Evolutionary conservation across 1,140 invertebrate species (phyloP), one percentile per base, ranked within the genome.

Genomic region (Orchestia grillus): DNA sequence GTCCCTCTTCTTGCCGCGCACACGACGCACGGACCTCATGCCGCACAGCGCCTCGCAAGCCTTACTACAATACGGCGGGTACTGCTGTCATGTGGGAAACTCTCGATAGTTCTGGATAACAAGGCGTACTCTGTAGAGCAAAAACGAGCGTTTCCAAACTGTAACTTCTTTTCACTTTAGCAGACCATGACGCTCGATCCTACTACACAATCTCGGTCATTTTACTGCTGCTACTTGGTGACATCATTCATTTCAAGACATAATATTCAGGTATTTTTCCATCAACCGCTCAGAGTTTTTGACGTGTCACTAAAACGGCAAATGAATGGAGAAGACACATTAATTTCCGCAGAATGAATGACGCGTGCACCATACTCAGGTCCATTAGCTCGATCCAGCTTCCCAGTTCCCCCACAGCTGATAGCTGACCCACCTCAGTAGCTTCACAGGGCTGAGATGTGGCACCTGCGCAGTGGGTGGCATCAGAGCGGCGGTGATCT

Each of bases 391-490:
- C 3, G 15, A 40, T 45, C 43, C 41, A 47, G 44, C 43, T n/a
- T n/a, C 8, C 19, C 92, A 47, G n/a, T n/a, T n/a, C n/a, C n/a
- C n/a, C n/a, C n/a, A n/a, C n/a, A n/a, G 23, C 3, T 28, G 44
- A 94, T 44, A 47, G 44, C 3, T 45, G 44, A 45, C 92, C 44
- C 15, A 47, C 92, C 44, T 40, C 6, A 47, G 92, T 36, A 44
- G 44, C 0, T 8, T 47, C 8, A 44, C 43, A 45, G 92, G 92
- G 92, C 43, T 44, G 44, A 94, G 92, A 94, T 94, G 92, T 94
- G 92, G 92, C 92, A 94, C 92, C 16, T 6, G 41, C 41, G 92
- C 92, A 94, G 47, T 94, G 92, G 36, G 92, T 94, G 40, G 92
- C 92, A 8, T 94, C 92, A 40, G 43, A 45, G 36, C 92, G 43